Evolutionary conservation across 2,888 invertebrate species (phyloP).

Genomic region (Andrena trimmerana): DNA sequence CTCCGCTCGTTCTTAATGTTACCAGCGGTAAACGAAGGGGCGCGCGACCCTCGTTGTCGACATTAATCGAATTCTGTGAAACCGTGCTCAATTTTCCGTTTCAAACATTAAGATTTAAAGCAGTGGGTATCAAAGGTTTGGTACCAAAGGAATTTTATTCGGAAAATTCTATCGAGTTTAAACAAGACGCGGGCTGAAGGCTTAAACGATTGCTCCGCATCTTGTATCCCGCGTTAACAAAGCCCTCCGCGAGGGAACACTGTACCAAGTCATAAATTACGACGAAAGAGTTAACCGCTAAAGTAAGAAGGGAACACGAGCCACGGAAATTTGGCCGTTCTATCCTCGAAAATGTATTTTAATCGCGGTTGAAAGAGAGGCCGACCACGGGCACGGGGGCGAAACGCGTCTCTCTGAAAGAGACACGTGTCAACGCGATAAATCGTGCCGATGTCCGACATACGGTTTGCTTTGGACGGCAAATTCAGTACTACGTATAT

Average conservation of each 20-base stretch:
- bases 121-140: too few species aligned
- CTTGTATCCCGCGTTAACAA: constrained; percentile 14
- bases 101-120: too few species aligned
- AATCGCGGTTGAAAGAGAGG: constrained; percentile 68
- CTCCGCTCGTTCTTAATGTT: not conserved
- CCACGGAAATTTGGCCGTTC: constrained; percentile 67
- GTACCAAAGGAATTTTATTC: not conserved
- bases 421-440: constrained; percentile 84
- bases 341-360: constrained; percentile 73
- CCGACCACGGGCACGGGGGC: constrained; percentile 47
- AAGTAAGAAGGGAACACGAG: constrained; percentile 39
- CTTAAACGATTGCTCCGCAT: not conserved
- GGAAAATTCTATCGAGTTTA: not conserved
- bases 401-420: constrained; percentile 52
- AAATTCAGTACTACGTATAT: constrained; percentile 59
- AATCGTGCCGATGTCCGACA: constrained; percentile 82
- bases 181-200: not conserved
- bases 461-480: constrained; percentile 82
- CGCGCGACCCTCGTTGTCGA: not conserved
- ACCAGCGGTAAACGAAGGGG: not conserved
- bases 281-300: constrained; percentile 45
- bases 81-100: too few species aligned
- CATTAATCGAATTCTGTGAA: not conserved
- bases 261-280: constrained; percentile 46
- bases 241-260: constrained; percentile 7